These are phyloP conservation scores for Orbicella faveolata DNA, from an alignment of 64 coral and sea anemone species.

Conservation along the genomic window DNA sequence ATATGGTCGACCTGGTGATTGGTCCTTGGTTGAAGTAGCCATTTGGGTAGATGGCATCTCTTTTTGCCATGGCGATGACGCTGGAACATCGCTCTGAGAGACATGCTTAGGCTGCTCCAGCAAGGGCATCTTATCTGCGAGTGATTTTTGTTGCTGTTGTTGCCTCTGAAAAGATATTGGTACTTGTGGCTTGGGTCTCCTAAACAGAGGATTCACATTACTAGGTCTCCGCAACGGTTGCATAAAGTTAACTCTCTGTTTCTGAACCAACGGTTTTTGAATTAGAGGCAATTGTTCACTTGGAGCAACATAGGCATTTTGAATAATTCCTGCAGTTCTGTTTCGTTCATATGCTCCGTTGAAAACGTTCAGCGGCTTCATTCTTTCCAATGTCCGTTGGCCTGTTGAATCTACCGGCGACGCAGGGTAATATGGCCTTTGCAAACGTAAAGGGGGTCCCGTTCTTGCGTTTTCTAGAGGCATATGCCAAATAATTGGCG, in stretches of 20 bases:
- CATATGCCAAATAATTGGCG: constrained; percentile 38
- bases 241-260: not conserved
- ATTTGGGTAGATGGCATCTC: not conserved
- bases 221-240: not conserved
- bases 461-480: not conserved
- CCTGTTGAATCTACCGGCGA: not conserved
- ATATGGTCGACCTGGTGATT: not conserved
- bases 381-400: not conserved
- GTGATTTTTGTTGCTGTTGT: not conserved
- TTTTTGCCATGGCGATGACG: not conserved
- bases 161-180: not conserved
- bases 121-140: constrained; percentile 13
- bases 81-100: not conserved
- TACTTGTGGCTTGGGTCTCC: not conserved
- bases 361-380: not conserved
- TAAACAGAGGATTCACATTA: not conserved
- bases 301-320: not conserved
- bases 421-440: not conserved
- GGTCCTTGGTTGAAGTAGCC: not conserved
- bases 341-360: not conserved
- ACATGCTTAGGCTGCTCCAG: not conserved
- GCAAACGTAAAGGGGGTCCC: not conserved
- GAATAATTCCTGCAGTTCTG: not conserved
- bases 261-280: not conserved
- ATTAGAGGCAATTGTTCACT: not conserved